Percentiles rank a stretch among this genome's conserved stretches.
phyloP scores from a whole-genome alignment of 2,888 invertebrate genomes.

The Drosophila aldrichi region DNA sequence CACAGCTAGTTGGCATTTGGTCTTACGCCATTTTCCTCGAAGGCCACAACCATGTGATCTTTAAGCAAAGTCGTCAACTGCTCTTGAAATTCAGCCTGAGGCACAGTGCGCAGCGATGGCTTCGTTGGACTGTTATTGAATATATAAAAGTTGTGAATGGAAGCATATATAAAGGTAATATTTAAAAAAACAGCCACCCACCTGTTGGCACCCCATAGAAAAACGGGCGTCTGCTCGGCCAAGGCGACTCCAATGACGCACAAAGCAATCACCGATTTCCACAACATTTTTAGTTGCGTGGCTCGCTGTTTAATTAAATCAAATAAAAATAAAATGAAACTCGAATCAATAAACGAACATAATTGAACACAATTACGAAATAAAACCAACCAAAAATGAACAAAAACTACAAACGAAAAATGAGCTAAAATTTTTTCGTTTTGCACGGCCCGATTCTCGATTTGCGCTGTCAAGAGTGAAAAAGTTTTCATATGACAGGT shows the following conservation, averaged over 20 bases:
- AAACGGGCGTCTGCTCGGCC: slow-evolving; percentile 87
- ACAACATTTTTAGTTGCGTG: slow-evolving; percentile 73
- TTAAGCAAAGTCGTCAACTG: slow-evolving; percentile 62
- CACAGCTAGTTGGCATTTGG: slow-evolving; percentile 1
- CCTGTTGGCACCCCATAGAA: slow-evolving; percentile 87
- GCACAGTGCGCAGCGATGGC: slow-evolving; percentile 74
- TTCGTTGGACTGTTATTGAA: slow-evolving; percentile 61
- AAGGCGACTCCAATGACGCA: slow-evolving; percentile 78
- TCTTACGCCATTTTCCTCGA: slow-evolving; percentile 86
- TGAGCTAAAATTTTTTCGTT: slow-evolving; percentile 59
- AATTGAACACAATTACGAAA: slow-evolving; percentile 44
- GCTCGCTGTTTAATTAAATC: slow-evolving; percentile 48
- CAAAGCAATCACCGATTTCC: slow-evolving; percentile 77
- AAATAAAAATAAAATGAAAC: slow-evolving; percentile 56
- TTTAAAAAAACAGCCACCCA: slow-evolving; percentile 61
- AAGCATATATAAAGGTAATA: slow-evolving; percentile 16
- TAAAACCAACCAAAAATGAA: slow-evolving; percentile 72
- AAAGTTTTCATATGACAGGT: slow-evolving; percentile 84
- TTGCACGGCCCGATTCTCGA: slow-evolving; percentile 67
- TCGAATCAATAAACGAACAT: slow-evolving; percentile 42
- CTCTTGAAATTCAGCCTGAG: slow-evolving; percentile 74
- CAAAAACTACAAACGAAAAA: slow-evolving; percentile 75
- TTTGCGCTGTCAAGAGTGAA: slow-evolving; percentile 78
- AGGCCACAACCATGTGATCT: slow-evolving; percentile 85
- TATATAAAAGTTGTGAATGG: slow-evolving; percentile 6